Evolutionary conservation across 2,113 vertebrate genomes (phyloP).

Genomic region (Balaeniceps rex): DNA sequence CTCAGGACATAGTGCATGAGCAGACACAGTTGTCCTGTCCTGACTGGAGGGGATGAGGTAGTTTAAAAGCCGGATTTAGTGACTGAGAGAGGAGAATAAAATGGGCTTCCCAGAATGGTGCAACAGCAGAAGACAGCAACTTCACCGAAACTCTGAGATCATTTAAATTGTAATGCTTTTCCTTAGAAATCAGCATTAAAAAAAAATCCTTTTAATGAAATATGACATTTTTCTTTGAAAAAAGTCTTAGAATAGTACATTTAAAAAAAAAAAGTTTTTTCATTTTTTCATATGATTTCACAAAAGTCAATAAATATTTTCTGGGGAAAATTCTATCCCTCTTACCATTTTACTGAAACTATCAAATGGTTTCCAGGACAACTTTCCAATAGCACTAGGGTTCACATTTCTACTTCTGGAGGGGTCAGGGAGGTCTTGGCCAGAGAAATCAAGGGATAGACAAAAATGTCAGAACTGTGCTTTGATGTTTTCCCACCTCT

Average conservation of each 20-base stretch:
- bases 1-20: neutral
- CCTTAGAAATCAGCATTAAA: neutral
- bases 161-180: neutral
- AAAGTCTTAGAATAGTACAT: neutral
- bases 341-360: neutral
- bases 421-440: neutral
- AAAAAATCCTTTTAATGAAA: neutral
- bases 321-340: neutral
- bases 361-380: neutral
- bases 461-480: constrained; percentile 8
- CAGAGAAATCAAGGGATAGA: neutral
- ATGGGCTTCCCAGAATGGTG: neutral
- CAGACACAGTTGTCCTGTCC: neutral
- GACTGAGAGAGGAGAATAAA: neutral
- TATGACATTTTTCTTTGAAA: neutral
- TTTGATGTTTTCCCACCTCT: constrained; percentile 46
- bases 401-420: neutral
- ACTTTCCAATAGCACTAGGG: neutral
- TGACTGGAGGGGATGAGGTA: neutral
- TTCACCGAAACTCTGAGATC: neutral
- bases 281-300: neutral
- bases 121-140: neutral
- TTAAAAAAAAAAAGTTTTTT: neutral
- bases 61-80: neutral
- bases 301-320: neutral